These are phyloP conservation scores for Orgyia antiqua DNA, from an alignment of 2,888 invertebrate genomes.

Conservation along the genomic window DNA sequence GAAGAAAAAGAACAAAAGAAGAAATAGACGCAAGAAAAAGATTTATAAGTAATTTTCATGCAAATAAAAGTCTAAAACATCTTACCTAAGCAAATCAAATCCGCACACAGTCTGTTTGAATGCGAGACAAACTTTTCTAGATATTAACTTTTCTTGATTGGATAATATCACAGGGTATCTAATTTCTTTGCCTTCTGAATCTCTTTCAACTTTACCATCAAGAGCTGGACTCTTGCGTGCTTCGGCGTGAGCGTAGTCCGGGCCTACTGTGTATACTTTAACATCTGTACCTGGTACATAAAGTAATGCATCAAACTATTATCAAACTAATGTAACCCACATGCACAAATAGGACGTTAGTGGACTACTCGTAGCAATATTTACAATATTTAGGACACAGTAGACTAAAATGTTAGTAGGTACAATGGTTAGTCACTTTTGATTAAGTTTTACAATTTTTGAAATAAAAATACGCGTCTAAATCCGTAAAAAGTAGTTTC, in stretches of 20 bases:
- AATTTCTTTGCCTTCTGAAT: constrained; percentile 98
- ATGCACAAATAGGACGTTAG: neutral
- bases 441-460: too few species aligned
- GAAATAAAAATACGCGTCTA: too few species aligned
- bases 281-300: constrained; percentile 81
- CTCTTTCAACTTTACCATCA: constrained; percentile 98
- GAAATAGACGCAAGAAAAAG: too few species aligned
- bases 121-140: constrained; percentile 96
- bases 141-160: constrained; percentile 98
- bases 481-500: too few species aligned
- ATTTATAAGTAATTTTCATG: too few species aligned
- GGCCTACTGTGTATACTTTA: constrained; percentile 98
- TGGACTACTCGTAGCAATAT: neutral
- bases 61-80: too few species aligned
- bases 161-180: constrained; percentile 98
- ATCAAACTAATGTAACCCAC: too few species aligned
- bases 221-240: constrained; percentile 98
- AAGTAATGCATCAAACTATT: neutral
- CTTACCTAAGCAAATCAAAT: constrained; percentile 93
- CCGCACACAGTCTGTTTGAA: constrained; percentile 99
- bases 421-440: neutral
- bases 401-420: neutral
- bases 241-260: constrained; percentile 99
- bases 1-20: too few species aligned
- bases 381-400: neutral